Evolutionary conservation across 2,113 vertebrate species (phyloP), one percentile per base, ranked within the genome.

Genomic region (Malurus cyaneus): DNA sequence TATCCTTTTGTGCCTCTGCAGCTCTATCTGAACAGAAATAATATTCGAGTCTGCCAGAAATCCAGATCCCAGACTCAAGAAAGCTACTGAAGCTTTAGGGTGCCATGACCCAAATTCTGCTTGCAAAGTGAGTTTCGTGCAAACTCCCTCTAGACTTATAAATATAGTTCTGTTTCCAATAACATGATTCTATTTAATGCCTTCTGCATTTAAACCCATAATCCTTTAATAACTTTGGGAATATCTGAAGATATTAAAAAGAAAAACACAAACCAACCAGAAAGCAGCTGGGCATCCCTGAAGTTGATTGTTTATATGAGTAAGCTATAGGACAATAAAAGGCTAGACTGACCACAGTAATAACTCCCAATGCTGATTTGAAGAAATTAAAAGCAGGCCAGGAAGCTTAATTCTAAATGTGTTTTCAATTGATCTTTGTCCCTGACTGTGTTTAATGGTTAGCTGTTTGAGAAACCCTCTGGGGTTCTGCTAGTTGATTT

Each of bases 381-480:
- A 84, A 94, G 25, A 96, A 94, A 94, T 96, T 90, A 95, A 96
- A 94, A 95, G 86, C 91, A 93, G 82, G 6, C 56, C 91, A 86
- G 67, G 52, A 94, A 95, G 88, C 82, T 94, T 83, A 83, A 82
- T 74, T 88, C 80, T 93, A 96, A 95, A 96, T 88, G 79, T 92
- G 92, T 86, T 96, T 94, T 78, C 96, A 93, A 93, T 80, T 93
- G 91, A 95, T 93, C 92, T 92, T 94, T 93, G 71, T 71, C 86
- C 64, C 76, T 56, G 69, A 50, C 72, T 86, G 28, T 82, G 59
- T 80, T 93, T 94, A 96, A 92, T 57, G 60, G 78, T 83, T 78
- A 89, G 76, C 64, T 94, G 88, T 61, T 90, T 42, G 47, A 94
- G 64, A 94, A 95, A 90, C 21, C 32, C 88, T 90, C 64, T 83